phyloP scores from a whole-genome alignment of 2,797 vertebrate genomes.

The Mergus octosetaceus region DNA sequence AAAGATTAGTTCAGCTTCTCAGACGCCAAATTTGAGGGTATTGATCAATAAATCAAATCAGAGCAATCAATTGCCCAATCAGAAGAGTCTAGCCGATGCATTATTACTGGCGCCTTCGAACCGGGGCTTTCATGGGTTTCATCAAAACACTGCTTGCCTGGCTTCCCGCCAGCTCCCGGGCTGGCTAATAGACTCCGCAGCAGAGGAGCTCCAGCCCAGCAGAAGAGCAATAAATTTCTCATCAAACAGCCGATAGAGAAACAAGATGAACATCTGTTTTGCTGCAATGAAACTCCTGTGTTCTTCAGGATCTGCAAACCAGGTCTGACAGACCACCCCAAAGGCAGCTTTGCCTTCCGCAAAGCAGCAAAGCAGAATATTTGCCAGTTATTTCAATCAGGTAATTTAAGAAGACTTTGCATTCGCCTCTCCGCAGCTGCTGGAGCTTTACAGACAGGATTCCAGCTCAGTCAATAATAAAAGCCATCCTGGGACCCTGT shows the following conservation, averaged over 20 bases:
- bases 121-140: constrained; percentile 80
- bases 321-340: constrained; percentile 83
- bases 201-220: constrained; percentile 81
- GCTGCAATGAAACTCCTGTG: constrained; percentile 83
- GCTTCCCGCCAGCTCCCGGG: constrained; percentile 80
- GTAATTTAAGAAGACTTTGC: constrained; percentile 84
- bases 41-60: constrained; percentile 99
- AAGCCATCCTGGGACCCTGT: constrained; percentile 83
- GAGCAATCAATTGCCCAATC: constrained; percentile 96
- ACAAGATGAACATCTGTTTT: constrained; percentile 89
- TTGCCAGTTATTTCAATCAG: constrained; percentile 85
- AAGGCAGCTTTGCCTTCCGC: constrained; percentile 76
- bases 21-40: constrained; percentile 90
- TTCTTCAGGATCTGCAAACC: constrained; percentile 82
- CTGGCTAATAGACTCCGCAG: constrained; percentile 85
- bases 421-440: constrained; percentile 75
- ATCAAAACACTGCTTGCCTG: constrained; percentile 82
- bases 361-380: constrained; percentile 70
- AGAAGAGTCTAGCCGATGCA: constrained; percentile 93
- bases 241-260: constrained; percentile 85
- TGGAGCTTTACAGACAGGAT: constrained; percentile 76
- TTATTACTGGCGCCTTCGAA: constrained; percentile 91
- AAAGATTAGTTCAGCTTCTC: constrained; percentile 94
- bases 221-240: constrained; percentile 88
- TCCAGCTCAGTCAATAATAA: constrained; percentile 83